phyloP scores from a whole-genome alignment of 2,888 invertebrate genomes.

The Prenolepis imparis region DNA sequence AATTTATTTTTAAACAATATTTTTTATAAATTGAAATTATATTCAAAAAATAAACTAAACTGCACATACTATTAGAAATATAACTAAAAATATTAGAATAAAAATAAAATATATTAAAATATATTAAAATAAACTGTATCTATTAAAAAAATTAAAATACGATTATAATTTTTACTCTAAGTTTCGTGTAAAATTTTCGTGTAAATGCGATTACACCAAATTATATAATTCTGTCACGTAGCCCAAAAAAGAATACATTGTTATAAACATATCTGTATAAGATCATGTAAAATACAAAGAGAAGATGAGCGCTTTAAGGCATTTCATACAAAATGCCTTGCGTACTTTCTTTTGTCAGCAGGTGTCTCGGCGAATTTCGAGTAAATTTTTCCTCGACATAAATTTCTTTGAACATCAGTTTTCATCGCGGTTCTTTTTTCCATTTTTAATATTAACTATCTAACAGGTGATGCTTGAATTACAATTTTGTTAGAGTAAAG shows the following conservation, averaged over 20 bases:
- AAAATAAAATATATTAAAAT: too few species aligned
- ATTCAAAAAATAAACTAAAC: neutral
- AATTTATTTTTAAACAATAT: neutral
- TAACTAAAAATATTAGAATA: neutral
- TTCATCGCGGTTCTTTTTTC: neutral
- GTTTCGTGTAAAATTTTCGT: neutral
- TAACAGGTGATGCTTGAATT: neutral
- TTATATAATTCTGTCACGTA: neutral
- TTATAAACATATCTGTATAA: constrained; percentile 28
- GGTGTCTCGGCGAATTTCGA: constrained; percentile 19
- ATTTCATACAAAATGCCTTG: constrained; percentile 39
- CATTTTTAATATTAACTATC: neutral
- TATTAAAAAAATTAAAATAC: neutral
- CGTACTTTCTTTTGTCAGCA: constrained; percentile 30
- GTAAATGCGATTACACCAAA: neutral
- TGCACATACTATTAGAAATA: neutral
- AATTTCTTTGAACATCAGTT: constrained; percentile 19
- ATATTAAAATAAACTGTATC: neutral
- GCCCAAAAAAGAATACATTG: neutral
- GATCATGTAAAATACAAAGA: constrained; percentile 39
- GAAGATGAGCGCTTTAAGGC: constrained; percentile 12
- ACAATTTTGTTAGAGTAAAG: neutral
- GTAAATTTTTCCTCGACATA: constrained; percentile 27
- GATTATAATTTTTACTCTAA: neutral
- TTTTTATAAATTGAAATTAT: neutral